Conservation (phyloP, 2,888 invertebrate species). For the Cataglyphis albicans region DNA sequence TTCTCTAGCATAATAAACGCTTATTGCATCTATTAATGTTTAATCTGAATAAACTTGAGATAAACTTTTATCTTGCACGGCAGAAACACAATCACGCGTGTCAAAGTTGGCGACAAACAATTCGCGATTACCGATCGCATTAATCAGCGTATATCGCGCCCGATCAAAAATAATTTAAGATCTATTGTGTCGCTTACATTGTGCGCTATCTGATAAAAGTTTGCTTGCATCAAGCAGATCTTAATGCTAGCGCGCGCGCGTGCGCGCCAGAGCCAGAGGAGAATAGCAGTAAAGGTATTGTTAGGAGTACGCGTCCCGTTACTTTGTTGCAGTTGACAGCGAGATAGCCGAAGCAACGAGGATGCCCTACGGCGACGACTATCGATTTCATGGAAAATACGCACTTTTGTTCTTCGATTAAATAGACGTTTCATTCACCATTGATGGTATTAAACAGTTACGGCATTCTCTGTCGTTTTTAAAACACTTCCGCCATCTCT, state of each 20-base stretch:
- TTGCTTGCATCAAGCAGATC: slow-evolving; percentile 55
- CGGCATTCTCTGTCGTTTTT: slow-evolving; percentile 13
- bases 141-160: slow-evolving; percentile 52
- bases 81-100: slow-evolving; percentile 21
- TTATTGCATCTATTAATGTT: slow-evolving; percentile 19
- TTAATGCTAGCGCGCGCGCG: slow-evolving; percentile 68
- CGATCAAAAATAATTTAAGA: slow-evolving; percentile 55
- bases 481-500: slow-evolving; percentile 2
- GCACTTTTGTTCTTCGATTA: slow-evolving; percentile 38
- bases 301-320: slow-evolving; percentile 72
- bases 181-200: slow-evolving; percentile 46
- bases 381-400: slow-evolving; percentile 51
- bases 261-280: slow-evolving; percentile 40
- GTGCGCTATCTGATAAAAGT: slow-evolving; percentile 54
- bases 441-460: slow-evolving; percentile 49
- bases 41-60: slow-evolving; percentile 26
- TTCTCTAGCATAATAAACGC: slow-evolving; percentile 26
- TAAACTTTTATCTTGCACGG: background rate
- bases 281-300: slow-evolving; percentile 67
- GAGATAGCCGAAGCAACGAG: slow-evolving; percentile 57
- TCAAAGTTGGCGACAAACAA: slow-evolving; percentile 42
- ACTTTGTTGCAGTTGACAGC: slow-evolving; percentile 71
- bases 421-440: slow-evolving; percentile 45
- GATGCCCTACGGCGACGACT: slow-evolving; percentile 51
- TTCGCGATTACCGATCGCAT: slow-evolving; percentile 48